A percentile compares a stretch with the other conserved stretches of the same genome.
Evolutionary conservation across 2,797 vertebrate genomes (phyloP).

Genomic region (Pseudotriccus pelzelni): DNA sequence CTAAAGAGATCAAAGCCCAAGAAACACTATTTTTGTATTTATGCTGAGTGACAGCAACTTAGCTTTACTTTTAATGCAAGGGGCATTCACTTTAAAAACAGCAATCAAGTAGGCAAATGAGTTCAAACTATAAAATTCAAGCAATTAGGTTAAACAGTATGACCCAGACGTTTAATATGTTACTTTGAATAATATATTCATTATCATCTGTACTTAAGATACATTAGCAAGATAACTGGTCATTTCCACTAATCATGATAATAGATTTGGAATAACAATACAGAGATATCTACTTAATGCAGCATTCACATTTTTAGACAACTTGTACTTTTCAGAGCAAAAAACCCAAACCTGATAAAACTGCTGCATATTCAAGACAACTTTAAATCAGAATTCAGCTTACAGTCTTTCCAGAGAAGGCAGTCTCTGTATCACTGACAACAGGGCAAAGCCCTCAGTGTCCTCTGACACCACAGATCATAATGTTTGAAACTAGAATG

Average conservation of each 20-base stretch:
- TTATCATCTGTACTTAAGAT: background rate
- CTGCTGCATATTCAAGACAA: background rate
- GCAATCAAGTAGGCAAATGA: background rate
- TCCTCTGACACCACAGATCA: background rate
- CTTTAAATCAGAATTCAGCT: background rate
- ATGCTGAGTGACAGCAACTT: background rate
- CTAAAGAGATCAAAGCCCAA: background rate
- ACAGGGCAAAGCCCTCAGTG: background rate
- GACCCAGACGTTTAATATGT: background rate
- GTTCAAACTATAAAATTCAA: background rate
- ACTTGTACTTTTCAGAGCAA: background rate
- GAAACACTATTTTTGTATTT: background rate
- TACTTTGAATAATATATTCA: background rate
- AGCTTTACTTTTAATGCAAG: background rate
- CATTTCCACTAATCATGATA: background rate
- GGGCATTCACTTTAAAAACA: background rate
- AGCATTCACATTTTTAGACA: background rate
- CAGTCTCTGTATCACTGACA: background rate
- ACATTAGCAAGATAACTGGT: background rate
- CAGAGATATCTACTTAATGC: background rate
- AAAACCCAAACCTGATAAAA: background rate
- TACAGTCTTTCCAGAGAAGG: background rate
- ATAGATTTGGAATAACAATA: background rate
- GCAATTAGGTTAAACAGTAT: background rate
- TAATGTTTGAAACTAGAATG: background rate